A percentile compares a stretch with the other conserved stretches of the same genome.
These are phyloP conservation scores for Morus bassanus DNA, from an alignment of 2,797 vertebrate genomes.

Conservation along the genomic window DNA sequence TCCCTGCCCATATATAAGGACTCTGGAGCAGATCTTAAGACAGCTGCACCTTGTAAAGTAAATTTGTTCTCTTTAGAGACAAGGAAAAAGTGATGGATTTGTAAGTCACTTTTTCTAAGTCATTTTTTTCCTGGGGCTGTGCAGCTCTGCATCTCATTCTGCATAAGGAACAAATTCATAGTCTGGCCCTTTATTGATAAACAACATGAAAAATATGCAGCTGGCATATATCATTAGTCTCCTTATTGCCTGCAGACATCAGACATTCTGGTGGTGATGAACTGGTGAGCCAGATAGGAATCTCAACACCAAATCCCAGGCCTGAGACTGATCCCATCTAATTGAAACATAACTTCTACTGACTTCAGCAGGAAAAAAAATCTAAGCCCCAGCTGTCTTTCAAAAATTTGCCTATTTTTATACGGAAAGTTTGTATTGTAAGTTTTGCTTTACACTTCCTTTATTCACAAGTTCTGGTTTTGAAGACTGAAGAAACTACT, in stretches of 20 bases:
- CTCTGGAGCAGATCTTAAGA: neutral
- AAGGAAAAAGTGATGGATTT: neutral
- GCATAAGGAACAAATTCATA: slow-evolving; percentile 15
- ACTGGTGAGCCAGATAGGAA: slow-evolving; percentile 22
- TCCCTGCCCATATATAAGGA: neutral
- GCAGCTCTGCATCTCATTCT: slow-evolving; percentile 9
- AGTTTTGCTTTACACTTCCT: neutral
- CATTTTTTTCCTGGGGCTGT: neutral
- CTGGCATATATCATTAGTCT: neutral
- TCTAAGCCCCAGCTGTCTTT: neutral
- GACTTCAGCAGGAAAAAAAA: neutral
- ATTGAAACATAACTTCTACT: slow-evolving; percentile 43
- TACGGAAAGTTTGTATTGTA: neutral
- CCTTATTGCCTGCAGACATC: slow-evolving; percentile 1
- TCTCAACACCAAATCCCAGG: slow-evolving; percentile 25
- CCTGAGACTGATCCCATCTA: slow-evolving; percentile 3
- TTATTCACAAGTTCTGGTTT: neutral
- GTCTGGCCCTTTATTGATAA: slow-evolving; percentile 36
- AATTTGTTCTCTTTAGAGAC: neutral
- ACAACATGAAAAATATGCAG: slow-evolving; percentile 32
- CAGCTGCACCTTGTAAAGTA: slow-evolving; percentile 16
- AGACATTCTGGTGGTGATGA: slow-evolving; percentile 8
- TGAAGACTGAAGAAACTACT: neutral
- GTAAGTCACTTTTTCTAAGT: neutral
- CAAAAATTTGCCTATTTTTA: slow-evolving; percentile 2